phyloP scores from a whole-genome alignment of 2,113 vertebrate genomes.

The Hydropotes inermis region DNA sequence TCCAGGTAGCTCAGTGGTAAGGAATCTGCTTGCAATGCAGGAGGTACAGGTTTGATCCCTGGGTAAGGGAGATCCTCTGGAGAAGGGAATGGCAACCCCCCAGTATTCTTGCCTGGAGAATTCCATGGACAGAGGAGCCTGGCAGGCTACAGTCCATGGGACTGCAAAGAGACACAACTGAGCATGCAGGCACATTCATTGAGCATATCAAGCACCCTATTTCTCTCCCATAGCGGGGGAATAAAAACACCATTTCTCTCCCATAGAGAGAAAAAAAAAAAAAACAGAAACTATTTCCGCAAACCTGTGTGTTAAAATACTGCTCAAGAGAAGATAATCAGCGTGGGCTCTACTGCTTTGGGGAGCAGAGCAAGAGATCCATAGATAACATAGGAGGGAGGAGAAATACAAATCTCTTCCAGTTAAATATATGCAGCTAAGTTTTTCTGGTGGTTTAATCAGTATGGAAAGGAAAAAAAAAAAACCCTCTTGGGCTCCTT shows the following conservation, averaged over 20 bases:
- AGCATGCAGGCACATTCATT: neutral
- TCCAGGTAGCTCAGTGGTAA: neutral
- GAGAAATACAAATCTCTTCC: conserved; percentile 10
- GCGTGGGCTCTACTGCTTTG: neutral
- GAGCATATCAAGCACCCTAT: neutral
- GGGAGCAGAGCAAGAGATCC: neutral
- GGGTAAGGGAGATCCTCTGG: neutral
- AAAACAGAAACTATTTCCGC: neutral
- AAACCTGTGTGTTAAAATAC: conserved; percentile 22
- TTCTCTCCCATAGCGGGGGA: neutral
- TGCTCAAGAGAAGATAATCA: neutral
- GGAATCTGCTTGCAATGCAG: neutral
- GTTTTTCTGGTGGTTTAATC: conserved; percentile 58
- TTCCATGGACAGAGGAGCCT: neutral
- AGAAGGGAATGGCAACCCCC: neutral
- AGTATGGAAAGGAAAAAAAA: conserved; percentile 28
- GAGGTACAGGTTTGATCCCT: neutral
- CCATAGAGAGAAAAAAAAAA: neutral
- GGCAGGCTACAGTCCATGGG: neutral
- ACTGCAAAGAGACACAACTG: neutral
- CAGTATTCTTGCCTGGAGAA: neutral
- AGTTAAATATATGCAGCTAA: conserved; percentile 34
- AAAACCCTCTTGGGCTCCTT: conserved; percentile 72
- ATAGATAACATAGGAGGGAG: neutral
- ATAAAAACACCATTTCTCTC: neutral